Evolutionary conservation across 2,888 invertebrate species (phyloP), one percentile per base, ranked within the genome.

Genomic region (Candidula unifasciata): DNA sequence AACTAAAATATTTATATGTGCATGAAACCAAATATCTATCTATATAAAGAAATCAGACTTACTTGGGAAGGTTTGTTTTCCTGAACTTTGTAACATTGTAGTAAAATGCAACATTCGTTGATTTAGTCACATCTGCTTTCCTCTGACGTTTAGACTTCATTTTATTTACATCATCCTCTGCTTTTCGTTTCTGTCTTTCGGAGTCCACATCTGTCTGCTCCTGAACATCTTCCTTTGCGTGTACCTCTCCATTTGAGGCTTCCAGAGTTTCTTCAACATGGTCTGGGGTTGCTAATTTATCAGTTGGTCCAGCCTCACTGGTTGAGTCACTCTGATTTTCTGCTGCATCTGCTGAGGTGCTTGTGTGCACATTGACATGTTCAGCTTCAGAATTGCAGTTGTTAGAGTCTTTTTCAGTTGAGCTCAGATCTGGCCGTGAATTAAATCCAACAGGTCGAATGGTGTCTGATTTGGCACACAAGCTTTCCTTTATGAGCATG

Each of bases 1-100:
- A 66, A 82, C 35, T 60, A n/a, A 8, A 68, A 8, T 10, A 68
- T 27, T 16, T n/a, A 76, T 10, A 16, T 3, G 18, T 3, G 35
- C n/a, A 21, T 21, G 16, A 10, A 24, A n/a, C 44, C n/a, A 27
- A 18, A 30, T 33, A 79, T 33, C 18, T 18, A 54, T 18, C 57
- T 37, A n/a, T n/a, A 68, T 16, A 68, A 13, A 77, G 44, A 68
- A 30, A 44, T 2, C 35, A 66, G 6, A 87, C 89, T 89, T 87
- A 92, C 92, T 90, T 92, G 68, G 92, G 92, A 77, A 91, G 80
- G 64, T 86, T 78, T 1, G 87, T 84, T 18, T 82, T 87, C 81
- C 87, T 89, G 68, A 89, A 86, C 76, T 89, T 90, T 83, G 90
- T 90, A 21, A 92, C 64, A 85, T 89, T 89, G 85, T 90, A 90